A percentile compares a stretch with the other conserved stretches of the same genome.
Conservation (phyloP, 2,888 invertebrate genomes). For the Pammene fasciana region DNA sequence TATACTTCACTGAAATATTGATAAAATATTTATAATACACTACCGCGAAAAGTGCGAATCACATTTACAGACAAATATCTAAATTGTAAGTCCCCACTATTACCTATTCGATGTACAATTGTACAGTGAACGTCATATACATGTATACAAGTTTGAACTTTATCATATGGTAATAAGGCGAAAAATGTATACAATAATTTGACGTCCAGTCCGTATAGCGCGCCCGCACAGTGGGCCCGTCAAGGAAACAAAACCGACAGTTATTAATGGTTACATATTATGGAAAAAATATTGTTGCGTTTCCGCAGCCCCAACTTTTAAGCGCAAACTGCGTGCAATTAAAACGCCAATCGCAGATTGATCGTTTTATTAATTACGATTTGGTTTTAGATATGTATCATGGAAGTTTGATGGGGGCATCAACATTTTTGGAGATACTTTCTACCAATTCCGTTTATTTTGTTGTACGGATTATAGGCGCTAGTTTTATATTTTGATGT, state of each 20-base stretch:
- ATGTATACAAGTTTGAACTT: background rate
- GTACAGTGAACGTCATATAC: background rate
- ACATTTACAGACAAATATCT: conserved; percentile 10
- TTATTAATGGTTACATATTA: conserved; percentile 84
- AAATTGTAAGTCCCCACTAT: conserved; percentile 15
- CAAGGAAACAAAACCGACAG: conserved; percentile 86
- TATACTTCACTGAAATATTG: too few species aligned
- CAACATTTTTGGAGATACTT: too few species aligned
- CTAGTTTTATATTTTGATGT: too few species aligned
- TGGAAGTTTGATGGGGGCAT: too few species aligned
- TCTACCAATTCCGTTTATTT: too few species aligned
- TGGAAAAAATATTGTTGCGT: conserved; percentile 87
- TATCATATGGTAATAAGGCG: background rate
- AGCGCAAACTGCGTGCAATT: conserved; percentile 80
- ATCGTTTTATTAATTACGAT: conserved; percentile 70
- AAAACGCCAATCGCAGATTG: conserved; percentile 80
- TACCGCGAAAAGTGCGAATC: background rate
- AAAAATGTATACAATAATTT: background rate
- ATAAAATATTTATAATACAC: conserved; percentile 3
- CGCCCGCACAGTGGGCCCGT: conserved; percentile 61
- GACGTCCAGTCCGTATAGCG: conserved; percentile 47
- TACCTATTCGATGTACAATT: conserved; percentile 44
- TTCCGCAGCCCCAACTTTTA: conserved; percentile 79
- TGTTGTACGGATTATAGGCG: too few species aligned
- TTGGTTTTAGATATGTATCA: conserved; percentile 13